Base-by-base conservation (phyloP, 2,113 vertebrate genomes). In the Charadrius vociferus region DNA sequence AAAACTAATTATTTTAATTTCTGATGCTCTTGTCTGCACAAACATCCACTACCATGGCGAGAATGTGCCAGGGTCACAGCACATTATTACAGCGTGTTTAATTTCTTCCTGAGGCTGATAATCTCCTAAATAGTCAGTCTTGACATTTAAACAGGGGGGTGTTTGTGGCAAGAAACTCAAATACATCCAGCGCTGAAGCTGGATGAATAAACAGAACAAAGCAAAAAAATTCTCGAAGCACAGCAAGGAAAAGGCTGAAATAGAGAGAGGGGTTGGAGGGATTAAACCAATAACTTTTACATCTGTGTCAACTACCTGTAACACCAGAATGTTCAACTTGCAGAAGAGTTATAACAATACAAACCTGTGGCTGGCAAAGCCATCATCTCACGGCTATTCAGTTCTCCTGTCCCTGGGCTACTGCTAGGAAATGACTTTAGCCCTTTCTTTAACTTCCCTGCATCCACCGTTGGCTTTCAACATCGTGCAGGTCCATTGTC, bases 311-410 rank as follows among this genome's bases (percentile, higher is more conserved):
- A 56, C 55, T 82, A 86, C 65, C 74, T 75, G 45, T 29, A 81
- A 92, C 29, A 91, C 61, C 90, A 92, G 82, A 93, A 79, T n/a
- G 77, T 78, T 83, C 88, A 72, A 8, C 77, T 68, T 68, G 72
- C 56, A 72, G 49, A 75, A 79, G 47, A 71, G 36, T 61, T 84
- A 88, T 34, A 93, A 78, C 47, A 65, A 65, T 49, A 23, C 56
- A 84, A 47, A 56, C 20, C 68, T 20, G 27, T 39, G 75, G 43
- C 88, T 96, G 92, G 75, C 75, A 96, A 96, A 97, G 61, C 80
- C 83, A 91, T 95, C 86, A 92, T 86, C 59, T 74, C 75, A 68
- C 3, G 0, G 30, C 34, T 89, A 24, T 93, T 78, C 39, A 11
- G 56, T 67, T 93, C 34, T 91, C 43, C 66, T 27, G 1, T 34